Percentiles rank a stretch among this genome's conserved stretches.
These are phyloP conservation scores for Poeciliopsis retropinna DNA, from an alignment of 2,113 vertebrate genomes.

Conservation along the genomic window DNA sequence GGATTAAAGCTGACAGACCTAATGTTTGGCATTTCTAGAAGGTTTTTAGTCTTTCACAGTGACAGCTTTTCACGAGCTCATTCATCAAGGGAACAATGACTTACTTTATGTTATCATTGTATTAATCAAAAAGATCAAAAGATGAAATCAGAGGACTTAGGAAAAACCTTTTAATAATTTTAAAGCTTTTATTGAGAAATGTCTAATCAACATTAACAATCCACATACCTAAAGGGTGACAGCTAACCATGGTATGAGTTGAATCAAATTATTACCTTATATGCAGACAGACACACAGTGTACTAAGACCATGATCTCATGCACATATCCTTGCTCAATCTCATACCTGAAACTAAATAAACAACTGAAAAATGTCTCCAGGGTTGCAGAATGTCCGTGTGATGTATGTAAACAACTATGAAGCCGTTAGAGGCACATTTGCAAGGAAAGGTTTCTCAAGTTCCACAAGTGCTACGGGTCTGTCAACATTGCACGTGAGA, in stretches of 20 bases:
- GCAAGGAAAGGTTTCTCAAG: conserved; percentile 16
- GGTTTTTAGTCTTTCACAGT: not conserved
- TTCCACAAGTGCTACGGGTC: conserved; percentile 55
- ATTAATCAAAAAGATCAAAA: conserved; percentile 36
- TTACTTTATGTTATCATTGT: conserved; percentile 9
- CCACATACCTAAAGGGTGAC: not conserved
- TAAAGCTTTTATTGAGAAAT: not conserved
- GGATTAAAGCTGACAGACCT: not conserved
- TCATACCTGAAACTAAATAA: conserved; percentile 8
- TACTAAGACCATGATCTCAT: not conserved
- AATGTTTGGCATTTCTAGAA: not conserved
- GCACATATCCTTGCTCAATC: not conserved
- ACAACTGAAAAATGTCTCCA: conserved; percentile 3
- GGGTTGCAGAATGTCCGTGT: not conserved
- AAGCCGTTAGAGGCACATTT: not conserved
- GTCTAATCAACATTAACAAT: not conserved
- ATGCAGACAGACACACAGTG: conserved; percentile 2
- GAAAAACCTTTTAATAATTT: not conserved
- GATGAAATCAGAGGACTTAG: not conserved
- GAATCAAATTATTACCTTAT: conserved; percentile 32
- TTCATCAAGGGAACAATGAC: conserved; percentile 41
- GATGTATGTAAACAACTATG: not conserved
- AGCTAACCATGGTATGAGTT: not conserved
- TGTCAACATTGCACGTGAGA: conserved; percentile 32
- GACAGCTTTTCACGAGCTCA: not conserved